These are phyloP conservation scores for Dysidea cf. avara DNA, from an alignment of 37 sponge, comb jelly and placozoan species.

Conservation along the genomic window DNA sequence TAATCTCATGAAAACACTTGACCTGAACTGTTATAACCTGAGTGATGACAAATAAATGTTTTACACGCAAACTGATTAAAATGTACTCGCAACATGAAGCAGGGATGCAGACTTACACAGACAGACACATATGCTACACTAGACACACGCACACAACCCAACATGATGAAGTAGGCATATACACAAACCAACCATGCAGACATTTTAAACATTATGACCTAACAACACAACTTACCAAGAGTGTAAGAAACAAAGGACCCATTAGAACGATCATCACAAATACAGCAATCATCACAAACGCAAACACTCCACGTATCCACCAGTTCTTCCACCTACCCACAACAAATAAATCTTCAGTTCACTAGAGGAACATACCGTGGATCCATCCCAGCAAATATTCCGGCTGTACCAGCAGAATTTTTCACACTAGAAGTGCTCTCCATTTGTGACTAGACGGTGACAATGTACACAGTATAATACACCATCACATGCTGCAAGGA, in stretches of 20 bases:
- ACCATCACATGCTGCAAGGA: too few species aligned
- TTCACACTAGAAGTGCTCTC: too few species aligned
- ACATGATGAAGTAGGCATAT: not conserved
- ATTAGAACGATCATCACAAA: slow-evolving; percentile 71
- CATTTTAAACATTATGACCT: too few species aligned
- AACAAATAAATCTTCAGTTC: not conserved
- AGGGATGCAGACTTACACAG: not conserved
- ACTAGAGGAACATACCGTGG: not conserved
- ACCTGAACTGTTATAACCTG: slow-evolving; percentile 67
- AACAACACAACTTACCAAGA: slow-evolving; percentile 78
- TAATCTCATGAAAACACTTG: slow-evolving; percentile 91
- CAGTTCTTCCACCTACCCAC: slow-evolving; percentile 89
- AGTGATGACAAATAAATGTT: not conserved
- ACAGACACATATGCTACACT: slow-evolving; percentile 7
- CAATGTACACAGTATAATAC: too few species aligned
- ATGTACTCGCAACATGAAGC: not conserved
- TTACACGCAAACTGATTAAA: too few species aligned
- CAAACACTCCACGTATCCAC: slow-evolving; percentile 84
- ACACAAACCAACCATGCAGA: not conserved
- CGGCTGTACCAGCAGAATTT: too few species aligned
- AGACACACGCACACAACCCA: not conserved
- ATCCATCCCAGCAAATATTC: too few species aligned
- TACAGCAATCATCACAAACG: slow-evolving; percentile 69
- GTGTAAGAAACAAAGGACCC: slow-evolving; percentile 72
- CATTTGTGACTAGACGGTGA: too few species aligned